These are phyloP conservation scores for Alexandromys fortis DNA, from an alignment of 2,113 vertebrate species.

Conservation along the genomic window DNA sequence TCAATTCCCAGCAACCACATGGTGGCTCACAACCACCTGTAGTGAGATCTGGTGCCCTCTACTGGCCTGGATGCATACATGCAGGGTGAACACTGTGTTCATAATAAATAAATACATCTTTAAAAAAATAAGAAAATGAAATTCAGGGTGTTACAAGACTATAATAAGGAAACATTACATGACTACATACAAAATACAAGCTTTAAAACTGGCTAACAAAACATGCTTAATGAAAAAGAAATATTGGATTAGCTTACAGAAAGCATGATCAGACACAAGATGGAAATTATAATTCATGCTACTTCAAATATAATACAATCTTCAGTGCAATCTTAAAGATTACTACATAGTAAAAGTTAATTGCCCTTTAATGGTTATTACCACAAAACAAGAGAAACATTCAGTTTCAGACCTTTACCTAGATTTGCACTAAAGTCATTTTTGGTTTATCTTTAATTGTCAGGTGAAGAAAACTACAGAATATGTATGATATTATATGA, in stretches of 20 bases:
- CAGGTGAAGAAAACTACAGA: slow-evolving; percentile 29
- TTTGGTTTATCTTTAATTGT: slow-evolving; percentile 2
- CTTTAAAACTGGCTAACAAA: slow-evolving; percentile 23
- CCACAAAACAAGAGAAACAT: slow-evolving; percentile 34
- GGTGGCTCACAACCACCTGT: no score
- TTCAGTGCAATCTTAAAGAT: not conserved
- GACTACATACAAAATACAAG: not conserved
- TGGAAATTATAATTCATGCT: slow-evolving; percentile 22
- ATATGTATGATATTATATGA: not conserved
- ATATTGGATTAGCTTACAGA: not conserved
- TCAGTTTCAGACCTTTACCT: not conserved
- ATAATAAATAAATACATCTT: no score
- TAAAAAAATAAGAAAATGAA: not conserved
- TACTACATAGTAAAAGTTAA: not conserved
- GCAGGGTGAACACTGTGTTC: no score
- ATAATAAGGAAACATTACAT: slow-evolving; percentile 31
- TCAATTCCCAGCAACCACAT: no score
- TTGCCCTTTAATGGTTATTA: slow-evolving; percentile 27
- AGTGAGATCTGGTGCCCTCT: no score
- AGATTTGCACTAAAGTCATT: slow-evolving; percentile 45
- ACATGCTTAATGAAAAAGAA: slow-evolving; percentile 51
- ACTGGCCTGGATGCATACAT: no score
- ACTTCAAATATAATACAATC: slow-evolving; percentile 42
- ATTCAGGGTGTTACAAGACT: slow-evolving; percentile 43
- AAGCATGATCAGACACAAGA: slow-evolving; percentile 41